Percentiles rank a stretch among this genome's conserved stretches.
Evolutionary conservation across 1,140 invertebrate genomes (phyloP).

Genomic region (Ridgeia piscesae): DNA sequence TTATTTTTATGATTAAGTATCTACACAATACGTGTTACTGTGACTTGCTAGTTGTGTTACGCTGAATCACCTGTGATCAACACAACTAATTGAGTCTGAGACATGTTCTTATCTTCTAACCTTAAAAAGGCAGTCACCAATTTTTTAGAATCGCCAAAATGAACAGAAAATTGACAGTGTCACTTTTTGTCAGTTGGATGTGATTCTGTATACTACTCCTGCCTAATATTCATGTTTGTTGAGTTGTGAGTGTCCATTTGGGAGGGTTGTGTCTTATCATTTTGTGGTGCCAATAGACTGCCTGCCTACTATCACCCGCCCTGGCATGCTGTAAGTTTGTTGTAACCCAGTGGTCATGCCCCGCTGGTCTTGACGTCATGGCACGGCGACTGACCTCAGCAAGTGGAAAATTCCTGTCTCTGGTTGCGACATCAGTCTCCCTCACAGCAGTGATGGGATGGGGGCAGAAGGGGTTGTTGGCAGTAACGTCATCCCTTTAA

Average conservation of each 20-base stretch:
- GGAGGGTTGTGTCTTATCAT: not conserved
- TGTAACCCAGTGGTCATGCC: not conserved
- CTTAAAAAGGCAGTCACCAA: no score
- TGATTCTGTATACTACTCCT: not conserved
- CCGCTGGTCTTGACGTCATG: not conserved
- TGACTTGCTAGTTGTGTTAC: no score
- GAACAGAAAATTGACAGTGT: no score
- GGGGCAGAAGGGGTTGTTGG: not conserved
- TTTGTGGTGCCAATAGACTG: not conserved
- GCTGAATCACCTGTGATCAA: no score
- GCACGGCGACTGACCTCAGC: not conserved
- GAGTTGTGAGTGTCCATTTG: no score
- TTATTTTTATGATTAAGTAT: no score
- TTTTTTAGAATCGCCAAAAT: no score
- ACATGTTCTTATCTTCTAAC: no score
- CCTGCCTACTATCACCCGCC: not conserved
- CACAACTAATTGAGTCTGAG: no score
- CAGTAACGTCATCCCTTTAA: not conserved
- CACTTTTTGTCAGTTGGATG: no score
- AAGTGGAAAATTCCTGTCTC: not conserved
- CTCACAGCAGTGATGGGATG: not conserved
- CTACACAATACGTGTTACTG: no score
- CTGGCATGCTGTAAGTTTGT: not conserved
- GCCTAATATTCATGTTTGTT: not conserved
- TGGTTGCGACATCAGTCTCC: not conserved